Conservation (phyloP, 2,797 vertebrate genomes). For the Myotis myotis region DNA sequence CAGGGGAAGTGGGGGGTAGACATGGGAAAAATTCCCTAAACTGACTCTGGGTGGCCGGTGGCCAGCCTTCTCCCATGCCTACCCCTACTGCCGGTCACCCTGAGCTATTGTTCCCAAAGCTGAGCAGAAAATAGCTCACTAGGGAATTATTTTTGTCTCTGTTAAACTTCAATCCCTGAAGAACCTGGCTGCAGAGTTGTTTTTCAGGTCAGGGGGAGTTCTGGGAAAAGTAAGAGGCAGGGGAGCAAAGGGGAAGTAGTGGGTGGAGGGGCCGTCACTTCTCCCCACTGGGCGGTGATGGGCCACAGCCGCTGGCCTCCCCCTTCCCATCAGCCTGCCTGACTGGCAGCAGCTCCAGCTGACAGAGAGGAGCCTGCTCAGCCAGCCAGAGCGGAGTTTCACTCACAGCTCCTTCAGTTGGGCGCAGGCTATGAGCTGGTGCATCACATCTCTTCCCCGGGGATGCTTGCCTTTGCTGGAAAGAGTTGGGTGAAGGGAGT, state of each 20-base stretch:
- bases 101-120: conserved; percentile 50
- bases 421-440: neutral
- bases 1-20: neutral
- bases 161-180: conserved; percentile 71
- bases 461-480: neutral
- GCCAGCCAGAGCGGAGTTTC: neutral
- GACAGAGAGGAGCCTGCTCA: neutral
- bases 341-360: neutral
- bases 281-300: neutral
- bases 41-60: rapidly evolving
- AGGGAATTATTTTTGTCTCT: conserved; percentile 65
- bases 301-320: neutral
- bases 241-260: neutral
- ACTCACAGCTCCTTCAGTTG: neutral
- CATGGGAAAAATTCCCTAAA: neutral
- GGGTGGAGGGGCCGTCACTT: neutral
- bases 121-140: conserved; percentile 68
- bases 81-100: neutral
- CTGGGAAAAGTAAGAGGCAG: neutral
- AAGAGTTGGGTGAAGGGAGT: neutral
- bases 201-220: conserved; percentile 48
- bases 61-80: neutral
- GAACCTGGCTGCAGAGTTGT: conserved; percentile 1
- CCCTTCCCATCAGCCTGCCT: neutral
- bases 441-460: neutral